Percentiles rank a stretch among this genome's conserved stretches.
Conservation (phyloP, 2,113 vertebrate genomes). For the Ursus arctos region DNA sequence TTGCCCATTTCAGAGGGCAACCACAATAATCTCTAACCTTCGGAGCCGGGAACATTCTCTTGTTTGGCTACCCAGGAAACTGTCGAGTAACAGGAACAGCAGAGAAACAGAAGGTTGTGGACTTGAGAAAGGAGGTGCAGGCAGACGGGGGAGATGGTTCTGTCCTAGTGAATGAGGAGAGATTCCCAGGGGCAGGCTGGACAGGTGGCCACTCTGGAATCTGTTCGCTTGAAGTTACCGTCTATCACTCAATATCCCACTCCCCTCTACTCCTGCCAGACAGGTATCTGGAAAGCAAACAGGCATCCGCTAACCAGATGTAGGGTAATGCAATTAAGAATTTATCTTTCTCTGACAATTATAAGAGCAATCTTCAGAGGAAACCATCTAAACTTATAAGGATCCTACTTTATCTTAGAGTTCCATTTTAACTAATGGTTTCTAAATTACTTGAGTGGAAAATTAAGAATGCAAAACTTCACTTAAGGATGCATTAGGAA, state of each 20-base stretch:
- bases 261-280: background rate
- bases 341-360: conserved; percentile 84
- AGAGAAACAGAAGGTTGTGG: background rate
- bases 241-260: background rate
- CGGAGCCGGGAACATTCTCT: rapidly evolving
- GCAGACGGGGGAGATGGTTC: background rate
- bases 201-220: background rate
- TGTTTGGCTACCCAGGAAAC: background rate
- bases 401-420: conserved; percentile 78
- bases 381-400: conserved; percentile 73
- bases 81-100: rapidly evolving
- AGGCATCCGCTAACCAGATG: conserved; percentile 64
- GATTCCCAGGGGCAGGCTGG: background rate
- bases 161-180: background rate
- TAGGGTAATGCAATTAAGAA: conserved; percentile 81
- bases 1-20: background rate
- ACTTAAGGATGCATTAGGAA: conserved; percentile 83
- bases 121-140: background rate
- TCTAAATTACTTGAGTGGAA: conserved; percentile 86
- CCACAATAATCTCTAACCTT: background rate
- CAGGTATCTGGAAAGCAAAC: conserved; percentile 63
- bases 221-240: background rate
- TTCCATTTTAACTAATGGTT: conserved; percentile 84
- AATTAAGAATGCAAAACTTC: conserved; percentile 81
- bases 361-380: conserved; percentile 81